These are phyloP conservation scores for Rachycentron canadum DNA, from an alignment of 2,797 vertebrate species.

Conservation along the genomic window DNA sequence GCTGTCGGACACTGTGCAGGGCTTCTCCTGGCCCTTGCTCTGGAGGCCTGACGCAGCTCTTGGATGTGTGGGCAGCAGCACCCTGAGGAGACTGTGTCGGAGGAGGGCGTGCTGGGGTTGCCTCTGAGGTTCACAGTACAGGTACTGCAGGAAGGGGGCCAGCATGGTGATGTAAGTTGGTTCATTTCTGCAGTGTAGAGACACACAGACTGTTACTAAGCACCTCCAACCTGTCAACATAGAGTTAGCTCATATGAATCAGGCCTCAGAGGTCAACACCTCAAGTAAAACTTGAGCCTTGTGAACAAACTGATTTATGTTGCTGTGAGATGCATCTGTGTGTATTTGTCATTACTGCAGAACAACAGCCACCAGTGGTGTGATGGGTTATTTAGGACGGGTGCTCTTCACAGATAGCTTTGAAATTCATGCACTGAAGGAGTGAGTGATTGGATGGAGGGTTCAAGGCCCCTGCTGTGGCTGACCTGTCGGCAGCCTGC, in stretches of 20 bases:
- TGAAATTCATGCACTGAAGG: constrained; percentile 19
- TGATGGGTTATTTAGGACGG: constrained; percentile 24
- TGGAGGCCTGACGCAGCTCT: constrained; percentile 55
- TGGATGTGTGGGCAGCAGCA: constrained; percentile 80
- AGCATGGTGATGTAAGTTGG: constrained; percentile 87
- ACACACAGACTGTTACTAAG: background rate
- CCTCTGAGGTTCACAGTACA: constrained; percentile 93
- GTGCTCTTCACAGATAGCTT: constrained; percentile 33
- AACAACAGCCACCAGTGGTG: constrained; percentile 20
- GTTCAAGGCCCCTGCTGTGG: constrained; percentile 33
- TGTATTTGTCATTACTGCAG: constrained; percentile 7
- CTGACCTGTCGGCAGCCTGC: constrained; percentile 89
- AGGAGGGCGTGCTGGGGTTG: constrained; percentile 88
- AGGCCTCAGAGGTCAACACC: background rate
- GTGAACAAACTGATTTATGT: background rate
- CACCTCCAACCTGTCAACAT: background rate
- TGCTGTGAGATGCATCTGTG: background rate
- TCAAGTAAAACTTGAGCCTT: too few species aligned
- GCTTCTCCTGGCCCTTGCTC: constrained; percentile 25
- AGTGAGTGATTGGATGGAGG: constrained; percentile 28
- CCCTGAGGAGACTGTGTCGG: constrained; percentile 87
- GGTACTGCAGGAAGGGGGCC: constrained; percentile 91
- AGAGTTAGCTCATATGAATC: background rate
- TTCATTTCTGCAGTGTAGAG: constrained; percentile 80
- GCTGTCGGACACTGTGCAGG: constrained; percentile 68